phyloP scores from a whole-genome alignment of 2,113 vertebrate genomes.

The Lynx canadensis region DNA sequence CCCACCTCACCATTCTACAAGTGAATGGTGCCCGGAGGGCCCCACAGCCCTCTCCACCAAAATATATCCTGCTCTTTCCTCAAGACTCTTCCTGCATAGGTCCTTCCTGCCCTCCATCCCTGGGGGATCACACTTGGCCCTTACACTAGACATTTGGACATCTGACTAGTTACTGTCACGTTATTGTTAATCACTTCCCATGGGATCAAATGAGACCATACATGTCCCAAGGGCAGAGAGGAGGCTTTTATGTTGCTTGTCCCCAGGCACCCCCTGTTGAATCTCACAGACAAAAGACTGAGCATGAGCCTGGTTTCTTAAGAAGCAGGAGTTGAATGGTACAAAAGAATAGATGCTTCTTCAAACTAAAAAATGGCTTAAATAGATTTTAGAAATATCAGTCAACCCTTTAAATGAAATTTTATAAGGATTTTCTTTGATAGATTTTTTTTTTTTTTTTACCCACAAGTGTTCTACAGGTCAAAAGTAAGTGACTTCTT shows the following conservation, averaged over 20 bases:
- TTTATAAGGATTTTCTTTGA: background rate
- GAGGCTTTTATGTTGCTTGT: background rate
- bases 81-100: background rate
- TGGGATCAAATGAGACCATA: background rate
- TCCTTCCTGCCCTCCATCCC: background rate
- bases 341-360: background rate
- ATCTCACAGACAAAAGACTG: background rate
- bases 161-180: background rate
- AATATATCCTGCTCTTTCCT: background rate
- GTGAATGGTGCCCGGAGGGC: background rate
- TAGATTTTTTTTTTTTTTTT: background rate
- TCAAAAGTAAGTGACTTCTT: background rate
- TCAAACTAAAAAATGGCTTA: background rate
- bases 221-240: background rate
- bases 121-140: background rate
- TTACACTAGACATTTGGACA: background rate
- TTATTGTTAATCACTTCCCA: background rate
- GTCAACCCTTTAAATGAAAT: background rate
- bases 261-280: background rate
- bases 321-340: background rate
- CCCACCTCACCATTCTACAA: background rate
- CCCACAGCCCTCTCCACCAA: background rate
- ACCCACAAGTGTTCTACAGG: too few species aligned
- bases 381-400: background rate
- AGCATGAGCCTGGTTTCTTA: background rate